Evolutionary conservation across 2,888 invertebrate species (phyloP), one percentile per base, ranked within the genome.

Genomic region (Agriopis marginaria): DNA sequence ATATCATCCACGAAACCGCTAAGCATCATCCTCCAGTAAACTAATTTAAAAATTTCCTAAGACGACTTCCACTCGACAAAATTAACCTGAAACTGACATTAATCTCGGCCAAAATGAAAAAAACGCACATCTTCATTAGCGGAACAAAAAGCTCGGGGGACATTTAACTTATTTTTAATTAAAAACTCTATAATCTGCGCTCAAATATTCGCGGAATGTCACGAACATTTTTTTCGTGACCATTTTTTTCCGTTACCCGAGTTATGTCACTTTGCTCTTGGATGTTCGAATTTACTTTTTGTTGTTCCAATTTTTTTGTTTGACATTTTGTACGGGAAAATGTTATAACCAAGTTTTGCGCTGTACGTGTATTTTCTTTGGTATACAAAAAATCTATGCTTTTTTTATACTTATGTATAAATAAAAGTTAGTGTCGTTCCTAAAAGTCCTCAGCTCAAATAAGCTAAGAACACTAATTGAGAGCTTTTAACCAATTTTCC

Each of bases 131-230:
- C 77, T 78, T 76, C 77, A 80, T 81, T 80, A 68, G 62, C 60
- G 44, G 63, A 66, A 77, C 75, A 77, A 71, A 77, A 77, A 74
- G 67, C 72, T 39, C 61, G 51, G 58, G 68, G 66, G 58, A 70
- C 69, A 73, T 72, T 74, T 75, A 77, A 78, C 77, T 79, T 79
- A 73, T 75, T 79, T 79, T 82, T 81, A 82, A 81, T 82, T 82
- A 82, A 81, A 82, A 82, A 79, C 77, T 74, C 73, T 68, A 73
- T 77, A 63, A 67, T 64, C 68, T 66, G 54, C 12, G 59, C 63
- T 66, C 54, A 63, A 63, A 68, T 63, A 71, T 68, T 71, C 71
- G 55, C 49, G 63, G 53, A 68, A 63, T 66, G 71, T 71, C 61
- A 67, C 55, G 61, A 67, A 64, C 71, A 71, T 60, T 66, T 70